phyloP scores from a whole-genome alignment of 2,113 vertebrate genomes.

The Ascaphus truei region DNA sequence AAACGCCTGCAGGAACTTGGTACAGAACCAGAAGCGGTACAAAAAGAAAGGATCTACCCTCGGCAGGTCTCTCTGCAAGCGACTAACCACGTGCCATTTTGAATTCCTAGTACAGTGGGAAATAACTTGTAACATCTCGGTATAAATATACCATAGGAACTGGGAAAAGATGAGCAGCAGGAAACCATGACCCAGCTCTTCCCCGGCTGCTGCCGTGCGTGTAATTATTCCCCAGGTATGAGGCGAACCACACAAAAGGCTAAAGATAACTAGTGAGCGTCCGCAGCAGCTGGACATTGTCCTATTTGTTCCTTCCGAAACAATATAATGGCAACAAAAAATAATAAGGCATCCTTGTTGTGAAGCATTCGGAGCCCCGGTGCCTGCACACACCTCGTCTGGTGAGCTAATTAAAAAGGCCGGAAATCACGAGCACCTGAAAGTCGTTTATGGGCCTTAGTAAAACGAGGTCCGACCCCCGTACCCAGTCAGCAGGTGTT shows the following conservation, averaged over 20 bases:
- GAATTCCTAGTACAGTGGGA: no score
- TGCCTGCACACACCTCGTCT: neutral
- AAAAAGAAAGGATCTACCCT: no score
- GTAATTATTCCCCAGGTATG: neutral
- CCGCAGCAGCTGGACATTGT: neutral
- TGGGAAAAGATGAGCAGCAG: slow-evolving; percentile 18
- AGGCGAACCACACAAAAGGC: slow-evolving; percentile 3
- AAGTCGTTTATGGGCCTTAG: neutral
- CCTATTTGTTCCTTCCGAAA: neutral
- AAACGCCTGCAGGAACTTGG: no score
- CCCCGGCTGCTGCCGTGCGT: neutral
- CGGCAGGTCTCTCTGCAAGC: no score
- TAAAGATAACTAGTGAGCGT: slow-evolving; percentile 1
- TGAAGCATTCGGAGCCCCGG: neutral
- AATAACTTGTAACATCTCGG: no score
- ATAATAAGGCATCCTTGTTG: neutral
- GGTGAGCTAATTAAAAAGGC: neutral
- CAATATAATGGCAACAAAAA: no score
- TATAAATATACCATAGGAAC: no score
- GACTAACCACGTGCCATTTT: no score
- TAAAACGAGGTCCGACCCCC: neutral
- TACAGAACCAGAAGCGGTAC: no score
- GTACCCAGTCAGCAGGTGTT: neutral
- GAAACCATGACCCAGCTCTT: neutral
- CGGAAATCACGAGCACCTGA: slow-evolving; percentile 11